Evolutionary conservation across 1,140 invertebrate genomes (phyloP), one percentile per base, ranked within the genome.

Genomic region (Amphibalanus amphitrite): DNA sequence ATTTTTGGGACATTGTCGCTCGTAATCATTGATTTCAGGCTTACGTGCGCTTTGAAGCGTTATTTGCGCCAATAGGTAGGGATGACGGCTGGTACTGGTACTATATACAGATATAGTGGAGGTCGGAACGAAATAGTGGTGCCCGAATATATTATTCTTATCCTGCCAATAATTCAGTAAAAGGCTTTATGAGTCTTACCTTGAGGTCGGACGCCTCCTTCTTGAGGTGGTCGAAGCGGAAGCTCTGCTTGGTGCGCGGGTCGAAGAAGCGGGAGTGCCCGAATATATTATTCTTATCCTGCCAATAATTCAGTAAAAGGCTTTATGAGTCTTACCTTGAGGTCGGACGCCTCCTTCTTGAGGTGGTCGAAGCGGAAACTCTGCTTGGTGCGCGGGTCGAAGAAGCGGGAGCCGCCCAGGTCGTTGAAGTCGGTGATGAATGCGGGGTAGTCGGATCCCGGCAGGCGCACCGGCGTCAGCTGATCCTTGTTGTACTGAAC

Each of bases 401-500:
- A 93, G 84, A 97, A 99, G 80, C 92, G 84, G 29, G 90, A 89
- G 74, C 85, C 86, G 59, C 89, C 90, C 75, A 98, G 83, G 81
- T 98, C 95, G 82, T 98, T 98, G 85, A 93, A 90, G 82, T 98
- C 93, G 40, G 95, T 98, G 79, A 99, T 92, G 73, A 99, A 85
- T 73, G 90, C 91, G 80, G 88, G 88, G 77, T 90, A 86, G 71
- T 93, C 90, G 72, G 88, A 87, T 76, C 90, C 91, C 75, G 95
- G 91, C 72, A 98, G 85, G 81, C 89, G 86, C 77, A 97, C 95
- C 78, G 95, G 94, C 79, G 95, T 97, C 81, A 98, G 89, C 85
- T 99, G 97, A 82, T 98, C 95, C 85, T 96, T 98, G 84, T 98
- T 97, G 85, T 99, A 98, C 78, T 95, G 90, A 74, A 93, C 90